phyloP scores from a whole-genome alignment of 2,888 invertebrate species.

The Nomada lathburiana region DNA sequence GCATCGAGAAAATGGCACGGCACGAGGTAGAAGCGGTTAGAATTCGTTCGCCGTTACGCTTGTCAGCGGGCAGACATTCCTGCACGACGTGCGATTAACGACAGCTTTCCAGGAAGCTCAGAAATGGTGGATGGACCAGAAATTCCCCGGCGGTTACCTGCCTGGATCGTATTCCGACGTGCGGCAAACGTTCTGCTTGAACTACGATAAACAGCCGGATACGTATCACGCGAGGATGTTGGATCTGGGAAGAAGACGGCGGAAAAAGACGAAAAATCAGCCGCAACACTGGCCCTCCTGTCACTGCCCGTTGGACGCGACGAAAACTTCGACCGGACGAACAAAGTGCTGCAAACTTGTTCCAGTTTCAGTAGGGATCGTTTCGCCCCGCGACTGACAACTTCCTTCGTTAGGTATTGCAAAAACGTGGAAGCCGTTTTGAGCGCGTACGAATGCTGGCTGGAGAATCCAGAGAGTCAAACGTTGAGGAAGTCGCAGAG shows the following conservation, averaged over 20 bases:
- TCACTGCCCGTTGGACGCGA: slow-evolving; percentile 54
- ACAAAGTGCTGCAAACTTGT: slow-evolving; percentile 40
- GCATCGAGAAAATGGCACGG: slow-evolving; percentile 4
- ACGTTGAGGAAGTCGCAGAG: slow-evolving; percentile 53
- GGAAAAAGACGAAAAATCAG: slow-evolving; percentile 45
- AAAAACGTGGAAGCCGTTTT: slow-evolving; percentile 59
- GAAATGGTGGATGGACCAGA: background rate
- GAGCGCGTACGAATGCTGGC: slow-evolving; percentile 42
- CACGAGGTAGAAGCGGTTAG: slow-evolving; percentile 46
- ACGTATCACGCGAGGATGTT: background rate
- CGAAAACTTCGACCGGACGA: slow-evolving; percentile 43
- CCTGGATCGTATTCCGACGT: slow-evolving; percentile 6
- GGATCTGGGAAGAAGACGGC: slow-evolving; percentile 21
- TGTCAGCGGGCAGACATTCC: background rate
- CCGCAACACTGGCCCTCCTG: slow-evolving; percentile 69
- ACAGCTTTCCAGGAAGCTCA: slow-evolving; percentile 15
- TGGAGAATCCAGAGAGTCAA: slow-evolving; percentile 26
- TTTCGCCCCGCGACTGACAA: background rate
- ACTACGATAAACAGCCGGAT: slow-evolving; percentile 40
- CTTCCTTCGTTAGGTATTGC: slow-evolving; percentile 28
- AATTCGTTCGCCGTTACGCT: background rate
- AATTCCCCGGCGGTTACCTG: background rate
- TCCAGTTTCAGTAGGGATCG: background rate
- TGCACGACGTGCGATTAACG: background rate
- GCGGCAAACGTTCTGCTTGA: slow-evolving; percentile 30